These are phyloP conservation scores for Sylvietta virens DNA, from an alignment of 2,113 vertebrate species.

Conservation along the genomic window DNA sequence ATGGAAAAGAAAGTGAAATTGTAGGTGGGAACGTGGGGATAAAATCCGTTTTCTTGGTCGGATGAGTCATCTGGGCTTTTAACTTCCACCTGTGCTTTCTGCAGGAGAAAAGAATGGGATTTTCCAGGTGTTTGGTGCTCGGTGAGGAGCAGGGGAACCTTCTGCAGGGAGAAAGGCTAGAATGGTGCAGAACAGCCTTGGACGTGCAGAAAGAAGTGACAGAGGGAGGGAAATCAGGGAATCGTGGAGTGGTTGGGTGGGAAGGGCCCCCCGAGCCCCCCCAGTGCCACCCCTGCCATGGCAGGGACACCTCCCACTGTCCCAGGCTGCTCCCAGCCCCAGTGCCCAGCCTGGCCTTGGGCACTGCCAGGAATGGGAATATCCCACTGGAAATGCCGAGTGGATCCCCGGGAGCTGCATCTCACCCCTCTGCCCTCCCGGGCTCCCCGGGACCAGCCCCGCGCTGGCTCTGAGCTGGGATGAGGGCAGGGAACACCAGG, in stretches of 20 bases:
- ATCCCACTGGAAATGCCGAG: neutral
- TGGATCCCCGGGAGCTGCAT: neutral
- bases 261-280: neutral
- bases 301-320: neutral
- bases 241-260: rapidly evolving
- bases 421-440: neutral
- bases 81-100: neutral
- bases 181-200: neutral
- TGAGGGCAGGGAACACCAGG: neutral
- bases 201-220: rapidly evolving
- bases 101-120: neutral
- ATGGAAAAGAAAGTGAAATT: neutral
- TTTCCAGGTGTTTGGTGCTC: neutral
- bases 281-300: neutral
- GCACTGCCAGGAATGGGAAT: neutral
- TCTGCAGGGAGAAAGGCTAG: neutral
- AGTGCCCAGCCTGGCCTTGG: neutral
- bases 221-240: neutral
- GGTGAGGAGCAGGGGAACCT: neutral
- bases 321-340: neutral
- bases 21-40: neutral
- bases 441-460: neutral
- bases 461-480: neutral
- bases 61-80: conserved; percentile 18
- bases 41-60: neutral